Evolutionary conservation across 2,113 vertebrate genomes (phyloP), one percentile per base, ranked within the genome.

Genomic region (Amazona guildingii): DNA sequence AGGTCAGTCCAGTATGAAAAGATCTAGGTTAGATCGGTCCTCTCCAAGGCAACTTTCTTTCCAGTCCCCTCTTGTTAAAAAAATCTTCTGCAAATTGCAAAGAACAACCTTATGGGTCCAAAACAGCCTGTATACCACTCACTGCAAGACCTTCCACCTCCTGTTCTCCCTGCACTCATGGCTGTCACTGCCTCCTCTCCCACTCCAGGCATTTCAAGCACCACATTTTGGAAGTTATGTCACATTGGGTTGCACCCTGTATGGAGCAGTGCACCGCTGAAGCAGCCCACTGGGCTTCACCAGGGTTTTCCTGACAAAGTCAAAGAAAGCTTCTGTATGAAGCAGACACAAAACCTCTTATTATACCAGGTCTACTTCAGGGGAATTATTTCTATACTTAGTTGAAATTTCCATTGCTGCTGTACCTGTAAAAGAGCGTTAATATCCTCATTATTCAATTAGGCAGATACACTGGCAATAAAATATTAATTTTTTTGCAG

Each of bases 361-460:
- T 91, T 83, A 62, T 51, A 55, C 15, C 79, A 63, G 17, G 27
- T 63, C n/a, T 44, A 19, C 73, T 94, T 70, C 44, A 2, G 83
- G 80, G 77, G 63, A 86, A 78, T 25, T 44, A 51, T 35, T 54
- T 84, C 89, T 87, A 66, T 13, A 35, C 90, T 94, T 82, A 77
- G 63, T 6, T 31, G 62, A 59, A 82, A 69, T 80, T 94, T 74
- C 79, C 76, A 55, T 68, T 80, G 73, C 91, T 39, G 41, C 92
- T 61, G 39, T 81, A 91, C 92, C 93, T 94, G 91, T 80, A 92
- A 91, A 93, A 88, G 66, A 92, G 74, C 17, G 0, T 33, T 62
- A 74, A 66, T 51, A 90, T 79, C 67, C 77, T 88, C 88, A 63
- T 92, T 86, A 96, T 97, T 97, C 97, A 96, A 96, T 97, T 95